Evolutionary conservation across 2,888 invertebrate genomes (phyloP), one percentile per base, ranked within the genome.

Genomic region (Cerceris rybyensis): DNA sequence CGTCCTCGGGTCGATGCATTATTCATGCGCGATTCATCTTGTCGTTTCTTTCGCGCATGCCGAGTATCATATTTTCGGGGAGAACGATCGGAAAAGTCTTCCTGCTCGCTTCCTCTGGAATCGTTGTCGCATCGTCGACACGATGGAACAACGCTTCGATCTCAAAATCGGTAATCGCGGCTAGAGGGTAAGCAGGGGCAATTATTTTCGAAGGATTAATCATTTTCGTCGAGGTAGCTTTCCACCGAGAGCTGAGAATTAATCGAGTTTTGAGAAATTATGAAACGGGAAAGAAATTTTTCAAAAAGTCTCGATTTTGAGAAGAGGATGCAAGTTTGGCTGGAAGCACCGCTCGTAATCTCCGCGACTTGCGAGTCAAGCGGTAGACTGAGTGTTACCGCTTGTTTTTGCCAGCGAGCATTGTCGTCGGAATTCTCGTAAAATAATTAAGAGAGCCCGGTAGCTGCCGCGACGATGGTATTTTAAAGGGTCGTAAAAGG

Each of bases 341-440:
- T 64, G 7, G 50, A 14, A 46, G 42, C 50, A 17, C 17, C 2
- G 13, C 67, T 77, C 84, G 82, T 87, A 86, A 88, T 86, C 85
- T 81, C 76, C 59, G 63, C 11, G 79, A 80, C 72, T 73, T 68
- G 83, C 84, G 72, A 83, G 84, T 81, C 81, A 80, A 83, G 82
- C 84, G 86, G 84, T 81, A 86, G 88, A 89, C 87, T 86, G 87
- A 87, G 90, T 91, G 90, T 91, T 91, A 89, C 88, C 83, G 86
- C 85, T 88, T 90, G 90, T 91, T 90, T 90, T 90, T 89, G 90
- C 88, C 82, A 82, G 86, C 82, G 88, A 88, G 91, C 87, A 92
- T 91, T 90, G 91, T 91, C 90, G 88, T 89, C 84, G 90, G 88
- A 91, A 91, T 92, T 89, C 91, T 92, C 91, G 88, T 92, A 91